Conservation (phyloP, 2,888 invertebrate genomes). For the Prenolepis imparis region DNA sequence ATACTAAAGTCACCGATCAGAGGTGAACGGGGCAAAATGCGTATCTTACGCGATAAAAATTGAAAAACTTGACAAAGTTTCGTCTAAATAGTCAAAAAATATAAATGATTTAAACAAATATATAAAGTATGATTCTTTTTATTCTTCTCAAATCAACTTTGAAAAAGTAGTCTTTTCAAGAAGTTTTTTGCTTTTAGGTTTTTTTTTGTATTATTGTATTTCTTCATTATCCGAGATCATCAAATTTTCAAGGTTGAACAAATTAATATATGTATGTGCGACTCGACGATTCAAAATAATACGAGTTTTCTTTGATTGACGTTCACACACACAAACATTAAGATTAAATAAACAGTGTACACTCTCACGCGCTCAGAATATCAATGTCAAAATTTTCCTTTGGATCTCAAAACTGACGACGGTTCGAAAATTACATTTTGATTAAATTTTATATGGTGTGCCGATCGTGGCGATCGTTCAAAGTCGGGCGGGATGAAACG, state of each 20-base stretch:
- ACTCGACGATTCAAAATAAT: slow-evolving; percentile 18
- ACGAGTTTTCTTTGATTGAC: slow-evolving; percentile 22
- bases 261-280: slow-evolving; percentile 4
- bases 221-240: neutral
- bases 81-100: neutral
- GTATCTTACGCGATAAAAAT: neutral
- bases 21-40: neutral
- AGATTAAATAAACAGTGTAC: slow-evolving; percentile 15
- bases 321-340: slow-evolving; percentile 15
- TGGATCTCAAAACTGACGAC: slow-evolving; percentile 23
- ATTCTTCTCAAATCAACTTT: neutral
- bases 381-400: slow-evolving; percentile 27
- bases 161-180: neutral
- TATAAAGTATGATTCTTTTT: neutral
- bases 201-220: neutral
- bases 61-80: neutral
- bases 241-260: slow-evolving; percentile 4
- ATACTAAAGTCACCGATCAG: slow-evolving; percentile 21
- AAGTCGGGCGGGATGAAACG: slow-evolving; percentile 35
- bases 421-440: slow-evolving; percentile 43
- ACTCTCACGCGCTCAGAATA: neutral
- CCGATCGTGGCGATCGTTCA: slow-evolving; percentile 37
- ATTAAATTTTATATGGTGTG: slow-evolving; percentile 41
- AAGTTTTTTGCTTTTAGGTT: neutral
- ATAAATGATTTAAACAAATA: neutral